phyloP scores from a whole-genome alignment of 2,888 invertebrate species.

The Drosophila stalkeri region DNA sequence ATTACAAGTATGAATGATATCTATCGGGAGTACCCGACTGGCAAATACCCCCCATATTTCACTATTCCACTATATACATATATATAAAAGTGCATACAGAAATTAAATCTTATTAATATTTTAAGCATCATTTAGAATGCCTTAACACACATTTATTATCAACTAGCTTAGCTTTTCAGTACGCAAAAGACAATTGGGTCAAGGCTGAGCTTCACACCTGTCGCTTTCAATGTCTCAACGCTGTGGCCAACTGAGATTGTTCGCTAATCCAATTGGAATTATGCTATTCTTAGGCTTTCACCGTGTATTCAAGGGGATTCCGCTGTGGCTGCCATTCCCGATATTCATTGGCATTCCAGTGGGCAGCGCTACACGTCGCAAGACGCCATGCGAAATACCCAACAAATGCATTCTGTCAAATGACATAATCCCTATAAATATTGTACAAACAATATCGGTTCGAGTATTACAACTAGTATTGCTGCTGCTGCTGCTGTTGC shows the following conservation, averaged over 20 bases:
- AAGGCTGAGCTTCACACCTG: neutral
- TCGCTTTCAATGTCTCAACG: neutral
- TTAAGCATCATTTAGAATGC: neutral
- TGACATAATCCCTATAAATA: conserved; percentile 73
- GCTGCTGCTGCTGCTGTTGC: conserved; percentile 5
- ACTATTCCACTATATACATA: neutral
- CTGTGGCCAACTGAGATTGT: neutral
- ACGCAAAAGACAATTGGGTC: neutral
- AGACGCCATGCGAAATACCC: conserved; percentile 48
- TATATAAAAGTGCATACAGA: too few species aligned
- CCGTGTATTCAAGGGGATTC: neutral
- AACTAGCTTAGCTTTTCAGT: neutral
- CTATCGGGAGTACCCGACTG: too few species aligned
- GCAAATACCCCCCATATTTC: too few species aligned
- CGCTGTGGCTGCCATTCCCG: neutral
- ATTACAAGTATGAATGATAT: too few species aligned
- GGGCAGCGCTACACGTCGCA: conserved; percentile 3
- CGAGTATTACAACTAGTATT: conserved; percentile 28
- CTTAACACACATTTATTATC: neutral
- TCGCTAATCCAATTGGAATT: neutral
- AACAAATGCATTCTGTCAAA: conserved; percentile 62
- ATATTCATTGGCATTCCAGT: conserved; percentile 1
- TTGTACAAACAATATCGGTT: conserved; percentile 51
- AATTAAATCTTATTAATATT: neutral
- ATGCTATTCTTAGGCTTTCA: neutral